A percentile compares a stretch with the other conserved stretches of the same genome.
Conservation (phyloP, 2,797 vertebrate genomes). For the Poeciliopsis gracilis region DNA sequence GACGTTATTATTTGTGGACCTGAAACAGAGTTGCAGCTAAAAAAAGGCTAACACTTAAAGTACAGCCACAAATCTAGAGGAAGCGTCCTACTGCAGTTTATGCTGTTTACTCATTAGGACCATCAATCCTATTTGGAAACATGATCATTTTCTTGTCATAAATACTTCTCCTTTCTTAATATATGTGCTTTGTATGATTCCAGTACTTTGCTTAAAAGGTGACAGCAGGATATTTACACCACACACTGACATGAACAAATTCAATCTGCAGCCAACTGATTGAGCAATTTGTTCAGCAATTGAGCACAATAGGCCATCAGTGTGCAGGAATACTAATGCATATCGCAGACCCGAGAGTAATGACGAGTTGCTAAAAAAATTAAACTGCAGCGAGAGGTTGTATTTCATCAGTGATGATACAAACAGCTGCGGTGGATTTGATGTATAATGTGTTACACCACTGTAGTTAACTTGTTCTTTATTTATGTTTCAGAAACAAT, state of each 20-base stretch:
- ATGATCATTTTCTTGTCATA: neutral
- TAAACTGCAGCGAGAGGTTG: conserved; percentile 20
- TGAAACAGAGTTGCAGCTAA: conserved; percentile 14
- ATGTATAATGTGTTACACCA: neutral
- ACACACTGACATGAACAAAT: conserved; percentile 70
- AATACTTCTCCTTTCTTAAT: conserved; percentile 15
- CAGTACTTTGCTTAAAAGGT: conserved; percentile 47
- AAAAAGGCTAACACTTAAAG: conserved; percentile 6
- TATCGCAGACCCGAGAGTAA: conserved; percentile 33
- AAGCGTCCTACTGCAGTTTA: neutral
- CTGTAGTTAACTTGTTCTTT: conserved; percentile 1
- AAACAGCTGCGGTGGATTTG: neutral
- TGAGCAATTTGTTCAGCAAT: conserved; percentile 72
- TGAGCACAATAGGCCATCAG: conserved; percentile 69
- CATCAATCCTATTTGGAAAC: neutral
- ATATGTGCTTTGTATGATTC: conserved; percentile 44
- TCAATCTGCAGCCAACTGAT: conserved; percentile 72
- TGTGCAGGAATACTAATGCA: conserved; percentile 62
- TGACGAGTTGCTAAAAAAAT: conserved; percentile 19
- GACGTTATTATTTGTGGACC: conserved; percentile 23
- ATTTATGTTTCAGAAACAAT: conserved; percentile 7
- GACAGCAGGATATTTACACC: conserved; percentile 69
- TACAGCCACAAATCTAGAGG: conserved; percentile 5
- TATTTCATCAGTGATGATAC: conserved; percentile 29
- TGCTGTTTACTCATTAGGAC: neutral